phyloP scores from a whole-genome alignment of 2,888 invertebrate species.

The Metellina segmentata region DNA sequence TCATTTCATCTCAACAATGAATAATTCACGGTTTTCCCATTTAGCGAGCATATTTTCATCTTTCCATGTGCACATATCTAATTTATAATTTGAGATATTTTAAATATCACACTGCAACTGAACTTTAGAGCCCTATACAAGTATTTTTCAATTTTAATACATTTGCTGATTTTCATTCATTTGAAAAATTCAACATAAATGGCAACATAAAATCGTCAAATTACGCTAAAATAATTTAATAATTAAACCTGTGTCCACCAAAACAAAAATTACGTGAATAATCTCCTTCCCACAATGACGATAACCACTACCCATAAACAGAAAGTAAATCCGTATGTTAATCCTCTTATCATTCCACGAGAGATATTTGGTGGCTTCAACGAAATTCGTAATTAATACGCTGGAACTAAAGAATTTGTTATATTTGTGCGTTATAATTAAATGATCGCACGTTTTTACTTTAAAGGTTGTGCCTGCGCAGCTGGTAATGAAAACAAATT shows the following conservation, averaged over 20 bases:
- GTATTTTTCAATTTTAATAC: too few species aligned
- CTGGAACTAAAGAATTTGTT: neutral
- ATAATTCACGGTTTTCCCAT: too few species aligned
- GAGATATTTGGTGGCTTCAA: neutral
- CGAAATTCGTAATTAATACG: neutral
- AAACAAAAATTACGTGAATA: neutral
- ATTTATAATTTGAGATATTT: too few species aligned
- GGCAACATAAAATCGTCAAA: neutral
- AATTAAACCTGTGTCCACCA: neutral
- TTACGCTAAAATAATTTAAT: neutral
- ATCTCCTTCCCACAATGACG: neutral
- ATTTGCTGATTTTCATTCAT: neutral
- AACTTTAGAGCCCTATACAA: too few species aligned
- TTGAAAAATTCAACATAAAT: neutral
- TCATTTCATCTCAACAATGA: too few species aligned
- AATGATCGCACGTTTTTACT: neutral
- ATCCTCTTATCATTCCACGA: neutral
- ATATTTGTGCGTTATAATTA: constrained; percentile 11
- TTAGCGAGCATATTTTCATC: too few species aligned
- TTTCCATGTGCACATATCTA: too few species aligned
- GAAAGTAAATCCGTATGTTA: neutral
- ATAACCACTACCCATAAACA: neutral
- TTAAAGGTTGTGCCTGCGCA: neutral
- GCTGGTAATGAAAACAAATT: constrained; percentile 52
- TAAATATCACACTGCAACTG: too few species aligned